Base-by-base conservation (phyloP, 2,113 vertebrate species). In the Marmota flaviventris region DNA sequence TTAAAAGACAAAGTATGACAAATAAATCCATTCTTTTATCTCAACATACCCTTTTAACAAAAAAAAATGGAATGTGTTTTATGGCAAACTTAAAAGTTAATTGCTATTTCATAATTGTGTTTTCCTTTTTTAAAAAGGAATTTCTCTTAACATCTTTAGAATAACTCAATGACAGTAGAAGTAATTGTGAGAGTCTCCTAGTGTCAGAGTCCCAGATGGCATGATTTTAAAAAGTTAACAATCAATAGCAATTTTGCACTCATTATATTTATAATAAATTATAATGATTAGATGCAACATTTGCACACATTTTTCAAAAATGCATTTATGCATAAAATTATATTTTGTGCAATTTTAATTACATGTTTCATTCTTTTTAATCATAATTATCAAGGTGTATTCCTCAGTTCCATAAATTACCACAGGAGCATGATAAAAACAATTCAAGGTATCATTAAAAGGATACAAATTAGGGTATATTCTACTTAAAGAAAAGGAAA, bases 301-400 rank as follows among this genome's bases (percentile, higher is more conserved):
- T 89, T 90, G 95, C n/a, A 76, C 45, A 48, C 79, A 93, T 95
- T 97, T 98, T 93, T 88, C 37, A 84, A 97, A 96, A 89, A 79
- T 72, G 86, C 69, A 67, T 69, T 93, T 96, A 89, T 72, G 85
- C 93, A 96, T 97, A 94, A 95, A 91, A 97, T 94, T 91, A 65
- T 91, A 86, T 89, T 96, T 94, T 94, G 63, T 91, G 39, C 65
- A 75, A 89, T 85, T 97, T 91, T 97, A 95, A 97, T 97, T 97
- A 56, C 69, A 95, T 85, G 70, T 91, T 91, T 72, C 11, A 79
- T 88, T 93, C 93, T 67, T 79, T 92, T 75, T 89, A 79, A 96
- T 95, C 51, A 29, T 67, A 89, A 93, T 97, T 85, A 93, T 79
- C 73, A 93, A 95, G 48, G 89, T 91, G 48, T 79, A 81, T 13